These are phyloP conservation scores for Bubalus kerabau DNA, from an alignment of 2,113 vertebrate species.

Conservation along the genomic window DNA sequence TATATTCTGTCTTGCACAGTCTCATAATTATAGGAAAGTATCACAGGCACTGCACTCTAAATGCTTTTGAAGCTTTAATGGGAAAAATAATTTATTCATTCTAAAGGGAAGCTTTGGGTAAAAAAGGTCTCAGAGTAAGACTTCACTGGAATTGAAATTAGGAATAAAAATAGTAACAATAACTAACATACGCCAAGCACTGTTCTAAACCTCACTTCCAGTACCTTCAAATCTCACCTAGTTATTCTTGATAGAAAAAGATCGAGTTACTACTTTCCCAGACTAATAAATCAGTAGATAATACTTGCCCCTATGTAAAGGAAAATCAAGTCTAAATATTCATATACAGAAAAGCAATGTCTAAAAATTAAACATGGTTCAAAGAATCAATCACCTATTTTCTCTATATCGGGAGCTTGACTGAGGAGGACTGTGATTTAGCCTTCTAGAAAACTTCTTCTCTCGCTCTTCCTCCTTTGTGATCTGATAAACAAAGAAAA, in stretches of 20 bases:
- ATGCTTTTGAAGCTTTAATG: neutral
- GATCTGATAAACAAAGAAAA: conserved; percentile 74
- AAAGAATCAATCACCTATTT: conserved; percentile 82
- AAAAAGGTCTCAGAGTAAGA: neutral
- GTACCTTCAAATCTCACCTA: neutral
- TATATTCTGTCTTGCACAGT: neutral
- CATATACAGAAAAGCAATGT: neutral
- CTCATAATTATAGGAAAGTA: neutral
- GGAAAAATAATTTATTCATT: conserved; percentile 15
- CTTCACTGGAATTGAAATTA: conserved; percentile 8
- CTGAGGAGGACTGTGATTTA: conserved; percentile 94
- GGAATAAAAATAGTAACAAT: neutral
- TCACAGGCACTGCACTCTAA: neutral
- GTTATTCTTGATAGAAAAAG: neutral
- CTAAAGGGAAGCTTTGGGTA: neutral
- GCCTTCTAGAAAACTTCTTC: conserved; percentile 93
- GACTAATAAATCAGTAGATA: neutral
- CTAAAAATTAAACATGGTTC: neutral
- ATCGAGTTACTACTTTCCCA: neutral
- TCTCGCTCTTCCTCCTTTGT: conserved; percentile 94
- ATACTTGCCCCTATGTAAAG: neutral
- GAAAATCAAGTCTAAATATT: neutral
- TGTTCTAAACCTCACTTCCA: neutral
- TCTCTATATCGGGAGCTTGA: conserved; percentile 95
- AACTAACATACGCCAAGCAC: neutral